Conservation (phyloP, 2,113 vertebrate genomes). For the Triplophysa rosa region DNA sequence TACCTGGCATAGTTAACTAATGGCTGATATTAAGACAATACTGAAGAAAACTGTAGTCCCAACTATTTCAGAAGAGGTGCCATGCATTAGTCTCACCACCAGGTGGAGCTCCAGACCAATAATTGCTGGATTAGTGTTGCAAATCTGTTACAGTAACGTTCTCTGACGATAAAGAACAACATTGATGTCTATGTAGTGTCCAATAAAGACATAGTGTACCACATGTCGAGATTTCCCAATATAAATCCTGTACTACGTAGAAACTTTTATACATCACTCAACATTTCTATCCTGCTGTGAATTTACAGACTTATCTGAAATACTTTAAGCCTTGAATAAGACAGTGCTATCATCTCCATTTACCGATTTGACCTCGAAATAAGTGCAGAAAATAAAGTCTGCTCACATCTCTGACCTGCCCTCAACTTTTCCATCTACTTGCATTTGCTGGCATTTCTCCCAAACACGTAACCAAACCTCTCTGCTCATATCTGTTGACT, state of each 20-base stretch:
- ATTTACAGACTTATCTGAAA: no score
- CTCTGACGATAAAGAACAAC: neutral
- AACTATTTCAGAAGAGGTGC: neutral
- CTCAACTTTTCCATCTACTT: constrained; percentile 25
- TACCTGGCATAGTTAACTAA: constrained; percentile 59
- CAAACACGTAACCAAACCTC: neutral
- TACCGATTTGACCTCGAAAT: no score
- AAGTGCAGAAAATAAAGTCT: no score
- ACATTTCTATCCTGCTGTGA: neutral
- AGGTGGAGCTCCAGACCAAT: constrained; percentile 65
- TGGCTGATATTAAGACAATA: constrained; percentile 72
- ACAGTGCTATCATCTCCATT: no score
- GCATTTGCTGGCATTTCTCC: constrained; percentile 34
- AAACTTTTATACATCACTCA: neutral
- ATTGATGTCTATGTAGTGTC: neutral
- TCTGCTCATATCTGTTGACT: neutral
- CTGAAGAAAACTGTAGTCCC: constrained; percentile 31
- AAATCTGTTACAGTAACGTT: neutral
- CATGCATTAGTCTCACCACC: constrained; percentile 59
- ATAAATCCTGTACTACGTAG: neutral
- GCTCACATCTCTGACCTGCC: neutral
- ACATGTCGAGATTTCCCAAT: constrained; percentile 6
- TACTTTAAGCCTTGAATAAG: no score
- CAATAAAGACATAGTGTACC: constrained; percentile 3
- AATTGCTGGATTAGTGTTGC: constrained; percentile 20